Evolutionary conservation across 2,113 vertebrate genomes (phyloP).

Genomic region (Trachemys scripta): DNA sequence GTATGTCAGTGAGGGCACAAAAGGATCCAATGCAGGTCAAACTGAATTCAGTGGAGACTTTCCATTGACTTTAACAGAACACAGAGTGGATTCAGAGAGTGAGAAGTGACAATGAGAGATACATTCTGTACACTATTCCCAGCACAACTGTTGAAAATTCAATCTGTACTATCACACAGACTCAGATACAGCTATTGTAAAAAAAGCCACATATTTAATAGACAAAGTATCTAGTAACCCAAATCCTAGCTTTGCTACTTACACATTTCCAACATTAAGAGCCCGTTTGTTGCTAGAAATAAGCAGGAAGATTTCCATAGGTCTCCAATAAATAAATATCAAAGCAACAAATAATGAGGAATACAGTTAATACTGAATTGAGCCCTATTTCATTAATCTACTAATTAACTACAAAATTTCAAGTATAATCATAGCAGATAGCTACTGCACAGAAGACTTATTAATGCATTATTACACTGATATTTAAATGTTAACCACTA

Average conservation of each 20-base stretch:
- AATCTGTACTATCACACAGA: background rate
- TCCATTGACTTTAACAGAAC: background rate
- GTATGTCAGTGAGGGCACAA: background rate
- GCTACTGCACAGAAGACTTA: constrained; percentile 65
- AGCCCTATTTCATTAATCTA: constrained; percentile 5
- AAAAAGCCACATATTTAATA: background rate
- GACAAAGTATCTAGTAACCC: background rate
- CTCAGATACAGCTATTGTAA: constrained; percentile 2
- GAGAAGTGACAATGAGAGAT: background rate
- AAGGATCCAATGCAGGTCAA: background rate
- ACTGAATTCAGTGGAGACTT: constrained; percentile 18
- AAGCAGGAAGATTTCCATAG: background rate
- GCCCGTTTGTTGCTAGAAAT: background rate
- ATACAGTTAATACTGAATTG: background rate
- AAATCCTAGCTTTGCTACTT: background rate
- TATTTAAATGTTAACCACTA: constrained; percentile 83
- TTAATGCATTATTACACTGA: constrained; percentile 72
- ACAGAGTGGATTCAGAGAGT: background rate
- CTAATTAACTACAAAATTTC: constrained; percentile 11
- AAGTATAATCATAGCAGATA: constrained; percentile 50
- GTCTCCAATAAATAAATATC: constrained; percentile 11
- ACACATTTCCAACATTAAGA: background rate
- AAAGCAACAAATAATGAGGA: background rate
- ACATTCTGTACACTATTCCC: background rate
- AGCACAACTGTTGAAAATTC: constrained; percentile 17